phyloP scores from a whole-genome alignment of 2,797 vertebrate genomes.

The Monodelphis domestica region DNA sequence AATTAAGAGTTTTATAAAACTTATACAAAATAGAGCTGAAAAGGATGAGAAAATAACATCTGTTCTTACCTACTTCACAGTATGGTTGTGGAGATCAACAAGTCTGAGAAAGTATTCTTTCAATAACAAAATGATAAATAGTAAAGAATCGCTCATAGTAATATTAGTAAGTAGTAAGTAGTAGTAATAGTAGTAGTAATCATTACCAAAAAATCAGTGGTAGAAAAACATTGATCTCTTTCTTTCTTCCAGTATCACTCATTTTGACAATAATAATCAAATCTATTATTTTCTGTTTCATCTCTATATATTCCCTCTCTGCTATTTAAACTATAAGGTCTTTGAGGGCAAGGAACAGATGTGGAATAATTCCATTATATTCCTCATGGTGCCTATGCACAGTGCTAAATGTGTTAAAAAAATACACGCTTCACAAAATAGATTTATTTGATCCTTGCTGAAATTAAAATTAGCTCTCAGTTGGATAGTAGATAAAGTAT shows the following conservation, averaged over 20 bases:
- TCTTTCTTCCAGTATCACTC: neutral
- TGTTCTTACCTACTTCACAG: fast-evolving
- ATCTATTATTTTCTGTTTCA: neutral
- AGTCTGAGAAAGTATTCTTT: neutral
- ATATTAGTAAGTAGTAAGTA: no score
- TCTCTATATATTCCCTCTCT: neutral
- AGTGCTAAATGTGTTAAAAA: neutral
- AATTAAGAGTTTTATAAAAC: neutral
- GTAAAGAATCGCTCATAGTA: neutral
- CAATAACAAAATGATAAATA: neutral
- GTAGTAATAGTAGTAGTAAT: neutral
- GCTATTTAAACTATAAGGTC: neutral
- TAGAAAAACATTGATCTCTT: neutral
- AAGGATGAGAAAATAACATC: neutral
- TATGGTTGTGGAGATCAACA: no score
- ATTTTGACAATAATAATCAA: neutral
- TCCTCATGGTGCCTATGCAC: neutral
- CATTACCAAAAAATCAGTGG: neutral
- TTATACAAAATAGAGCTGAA: neutral
- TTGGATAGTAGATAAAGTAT: neutral
- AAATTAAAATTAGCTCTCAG: neutral
- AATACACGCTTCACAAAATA: neutral
- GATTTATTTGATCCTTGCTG: neutral
- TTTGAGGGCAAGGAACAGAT: neutral
- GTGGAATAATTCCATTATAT: neutral